Evolutionary conservation across 2,888 invertebrate species (phyloP).

Genomic region (Agriotes lineatus): DNA sequence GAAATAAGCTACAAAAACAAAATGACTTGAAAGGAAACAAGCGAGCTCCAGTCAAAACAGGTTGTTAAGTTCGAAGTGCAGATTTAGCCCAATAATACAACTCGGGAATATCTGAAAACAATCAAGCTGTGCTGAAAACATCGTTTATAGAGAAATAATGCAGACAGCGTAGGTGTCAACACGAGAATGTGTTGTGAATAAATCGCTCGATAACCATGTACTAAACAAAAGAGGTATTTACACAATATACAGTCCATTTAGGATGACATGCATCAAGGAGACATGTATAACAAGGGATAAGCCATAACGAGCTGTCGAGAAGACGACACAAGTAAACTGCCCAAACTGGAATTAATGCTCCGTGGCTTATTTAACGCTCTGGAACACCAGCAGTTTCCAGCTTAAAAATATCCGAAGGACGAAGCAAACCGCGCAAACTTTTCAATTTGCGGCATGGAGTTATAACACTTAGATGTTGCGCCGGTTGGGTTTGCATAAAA

Average conservation of each 20-base stretch:
- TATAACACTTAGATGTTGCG: slow-evolving; percentile 13
- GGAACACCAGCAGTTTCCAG: neutral
- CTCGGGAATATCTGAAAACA: neutral
- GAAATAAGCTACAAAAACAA: too few relatives aligned
- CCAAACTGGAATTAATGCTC: slow-evolving; percentile 29
- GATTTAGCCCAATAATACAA: neutral
- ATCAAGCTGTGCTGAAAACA: neutral
- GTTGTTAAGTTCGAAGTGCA: neutral
- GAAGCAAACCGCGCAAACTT: slow-evolving; percentile 3
- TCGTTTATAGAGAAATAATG: slow-evolving; percentile 8
- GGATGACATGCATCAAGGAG: slow-evolving; percentile 45
- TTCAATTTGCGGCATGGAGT: slow-evolving; percentile 15
- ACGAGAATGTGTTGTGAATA: slow-evolving; percentile 15
- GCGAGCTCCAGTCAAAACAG: neutral
- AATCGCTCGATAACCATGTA: slow-evolving; percentile 19
- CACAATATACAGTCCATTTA: slow-evolving; percentile 41
- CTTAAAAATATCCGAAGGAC: slow-evolving; percentile 4
- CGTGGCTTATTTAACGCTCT: slow-evolving; percentile 21
- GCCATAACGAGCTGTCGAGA: slow-evolving; percentile 46
- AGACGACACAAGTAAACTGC: slow-evolving; percentile 35
- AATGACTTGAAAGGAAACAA: too few relatives aligned
- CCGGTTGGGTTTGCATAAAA: neutral
- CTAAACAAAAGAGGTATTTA: slow-evolving; percentile 23
- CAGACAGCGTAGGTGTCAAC: slow-evolving; percentile 18
- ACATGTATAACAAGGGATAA: slow-evolving; percentile 48